Base-by-base conservation (phyloP, 2,797 vertebrate genomes). In the Remorina albescens region DNA sequence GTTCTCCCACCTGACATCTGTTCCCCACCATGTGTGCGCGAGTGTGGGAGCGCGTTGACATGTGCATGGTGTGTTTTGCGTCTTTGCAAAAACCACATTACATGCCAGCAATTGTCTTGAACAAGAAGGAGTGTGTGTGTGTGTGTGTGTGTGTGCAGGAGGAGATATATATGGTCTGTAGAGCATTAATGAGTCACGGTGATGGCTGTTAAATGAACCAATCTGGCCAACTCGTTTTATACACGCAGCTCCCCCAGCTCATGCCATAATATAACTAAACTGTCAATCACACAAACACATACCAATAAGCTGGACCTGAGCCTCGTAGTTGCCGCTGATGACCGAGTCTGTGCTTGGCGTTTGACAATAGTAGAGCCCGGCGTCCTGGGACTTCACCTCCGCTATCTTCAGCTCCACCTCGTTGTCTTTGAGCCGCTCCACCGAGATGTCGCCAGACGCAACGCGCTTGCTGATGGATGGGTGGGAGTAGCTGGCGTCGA, bases 271-370 rank as follows among this genome's bases (percentile, higher is more conserved):
- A 66, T 26, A n/a, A 67, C 53, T 36, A 46, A 56, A 25, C 0
- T 28, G 12, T 3, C 6, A 23, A 15, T 23, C 41, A 16, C 3
- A 39, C 19, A 62, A 23, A 41, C 54, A 1, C 75, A 2, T 78
- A 98, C 98, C 97, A 76, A 89, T 96, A 82, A 99, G 94, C 80
- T 94, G 90, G 71, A 99, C 96, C 4, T 86, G 87, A 16, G 95
- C 96, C 8, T 96, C 83, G 51, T 99, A 99, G 94, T 96, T 98
- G 64, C 98, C 98, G 2, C 92, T 94, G 75, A 95, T 88, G 6
- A 92, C 88, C 5, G 95, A 94, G 61, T 99, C 97, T 0, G 98
- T 99, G 91, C 98, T 99, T 36, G 96, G 96, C 0, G 98, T 99
- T 2, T 91, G 92, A 16, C 98, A 99, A 67, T 80, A 94, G 93